These are phyloP conservation scores for Lordiphosa stackelbergi DNA, from an alignment of 1,140 invertebrate species.

Conservation along the genomic window DNA sequence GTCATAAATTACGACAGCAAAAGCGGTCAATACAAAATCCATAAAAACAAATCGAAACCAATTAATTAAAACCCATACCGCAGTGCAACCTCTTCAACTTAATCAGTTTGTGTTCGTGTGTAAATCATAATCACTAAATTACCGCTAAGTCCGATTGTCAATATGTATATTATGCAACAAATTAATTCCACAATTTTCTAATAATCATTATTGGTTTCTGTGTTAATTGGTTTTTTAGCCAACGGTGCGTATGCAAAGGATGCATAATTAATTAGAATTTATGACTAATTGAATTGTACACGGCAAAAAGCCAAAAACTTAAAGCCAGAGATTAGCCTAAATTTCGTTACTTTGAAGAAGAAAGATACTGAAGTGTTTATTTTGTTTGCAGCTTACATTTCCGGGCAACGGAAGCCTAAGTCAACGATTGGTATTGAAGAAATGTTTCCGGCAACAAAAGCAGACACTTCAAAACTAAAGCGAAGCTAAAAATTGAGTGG, in stretches of 20 bases:
- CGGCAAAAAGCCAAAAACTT: constrained; percentile 7
- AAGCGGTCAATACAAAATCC: constrained; percentile 8
- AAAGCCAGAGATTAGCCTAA: not conserved
- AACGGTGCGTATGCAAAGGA: constrained; percentile 30
- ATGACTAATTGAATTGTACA: constrained; percentile 39
- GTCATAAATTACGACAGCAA: constrained; percentile 57
- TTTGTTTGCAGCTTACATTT: constrained; percentile 5
- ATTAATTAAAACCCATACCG: constrained; percentile 42
- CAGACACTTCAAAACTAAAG: constrained; percentile 3
- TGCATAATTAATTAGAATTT: constrained; percentile 51
- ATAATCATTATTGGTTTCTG: constrained; percentile 36
- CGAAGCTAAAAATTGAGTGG: no score
- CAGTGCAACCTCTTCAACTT: constrained; percentile 6
- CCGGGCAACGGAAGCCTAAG: constrained; percentile 17
- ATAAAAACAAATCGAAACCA: constrained; percentile 53
- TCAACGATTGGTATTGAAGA: not conserved
- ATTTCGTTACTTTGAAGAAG: constrained; percentile 17
- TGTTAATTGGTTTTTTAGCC: constrained; percentile 56
- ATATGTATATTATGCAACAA: constrained; percentile 29
- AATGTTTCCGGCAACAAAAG: constrained; percentile 5
- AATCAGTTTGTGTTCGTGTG: constrained; percentile 44
- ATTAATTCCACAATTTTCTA: constrained; percentile 22
- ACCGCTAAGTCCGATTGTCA: constrained; percentile 17
- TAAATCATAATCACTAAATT: constrained; percentile 40
- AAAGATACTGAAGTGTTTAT: constrained; percentile 9